phyloP scores from a whole-genome alignment of 2,113 vertebrate species.

The Eulemur macaco region DNA sequence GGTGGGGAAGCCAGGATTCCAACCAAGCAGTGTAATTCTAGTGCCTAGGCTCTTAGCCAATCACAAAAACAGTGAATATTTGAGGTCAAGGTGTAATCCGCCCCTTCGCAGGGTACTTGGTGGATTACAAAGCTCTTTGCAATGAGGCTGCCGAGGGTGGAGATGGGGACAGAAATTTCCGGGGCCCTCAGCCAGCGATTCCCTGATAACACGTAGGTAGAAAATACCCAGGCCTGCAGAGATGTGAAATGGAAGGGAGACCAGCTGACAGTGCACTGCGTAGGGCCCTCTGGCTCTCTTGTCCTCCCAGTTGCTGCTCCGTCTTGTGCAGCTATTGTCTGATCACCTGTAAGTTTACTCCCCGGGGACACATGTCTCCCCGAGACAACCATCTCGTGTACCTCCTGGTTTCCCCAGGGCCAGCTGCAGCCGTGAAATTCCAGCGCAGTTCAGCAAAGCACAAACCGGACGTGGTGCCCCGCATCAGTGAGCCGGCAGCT shows the following conservation, averaged over 20 bases:
- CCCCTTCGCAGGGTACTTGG: not conserved
- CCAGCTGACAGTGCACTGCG: not conserved
- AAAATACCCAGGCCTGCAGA: not conserved
- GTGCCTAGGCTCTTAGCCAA: not conserved
- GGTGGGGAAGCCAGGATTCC: not conserved
- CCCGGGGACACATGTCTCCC: not conserved
- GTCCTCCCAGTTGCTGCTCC: accelerated
- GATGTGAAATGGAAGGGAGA: not conserved
- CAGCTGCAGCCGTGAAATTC: not conserved
- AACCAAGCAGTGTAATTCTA: not conserved
- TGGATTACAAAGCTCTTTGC: not conserved
- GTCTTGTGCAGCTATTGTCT: not conserved
- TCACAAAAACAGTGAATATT: not conserved
- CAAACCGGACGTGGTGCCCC: not conserved
- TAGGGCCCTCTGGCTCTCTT: not conserved
- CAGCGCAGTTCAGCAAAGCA: not conserved
- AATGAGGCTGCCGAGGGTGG: constrained; percentile 34
- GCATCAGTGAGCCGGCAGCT: not conserved
- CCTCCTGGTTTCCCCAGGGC: not conserved
- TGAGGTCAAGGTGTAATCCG: constrained; percentile 36
- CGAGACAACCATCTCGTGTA: not conserved
- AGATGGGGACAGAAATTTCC: constrained; percentile 57
- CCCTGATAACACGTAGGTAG: not conserved
- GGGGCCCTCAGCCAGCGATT: not conserved
- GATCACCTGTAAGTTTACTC: constrained; percentile 7